Percentiles rank a stretch among this genome's conserved stretches.
phyloP scores from a whole-genome alignment of 37 sponge, comb jelly and placozoan genomes.

The Theonella swinhoei region DNA sequence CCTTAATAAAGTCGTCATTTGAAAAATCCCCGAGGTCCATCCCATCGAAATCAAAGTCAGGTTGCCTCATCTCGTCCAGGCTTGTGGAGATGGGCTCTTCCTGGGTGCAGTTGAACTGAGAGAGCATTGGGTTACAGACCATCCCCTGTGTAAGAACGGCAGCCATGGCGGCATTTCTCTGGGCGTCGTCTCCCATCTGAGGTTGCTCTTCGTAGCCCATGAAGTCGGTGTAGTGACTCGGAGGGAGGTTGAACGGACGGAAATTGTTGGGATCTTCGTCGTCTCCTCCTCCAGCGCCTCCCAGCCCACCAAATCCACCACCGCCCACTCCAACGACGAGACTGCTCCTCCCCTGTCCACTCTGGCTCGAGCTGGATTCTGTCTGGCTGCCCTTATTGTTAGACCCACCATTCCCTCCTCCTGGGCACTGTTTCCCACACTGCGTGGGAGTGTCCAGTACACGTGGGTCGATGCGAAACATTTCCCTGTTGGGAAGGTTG shows the following conservation, averaged over 20 bases:
- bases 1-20: too few relatives aligned
- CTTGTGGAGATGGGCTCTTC: background rate
- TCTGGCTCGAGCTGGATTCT: background rate
- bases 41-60: background rate
- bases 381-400: background rate
- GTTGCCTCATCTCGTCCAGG: background rate
- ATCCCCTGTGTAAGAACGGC: background rate
- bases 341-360: constrained; percentile 6
- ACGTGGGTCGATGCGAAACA: background rate
- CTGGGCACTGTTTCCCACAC: background rate
- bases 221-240: constrained; percentile 7
- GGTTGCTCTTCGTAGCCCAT: background rate
- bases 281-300: constrained; percentile 5
- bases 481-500: background rate
- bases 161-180: background rate
- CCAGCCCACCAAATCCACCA: constrained; percentile 7
- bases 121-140: background rate
- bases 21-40: background rate
- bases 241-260: background rate
- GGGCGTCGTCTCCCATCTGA: background rate
- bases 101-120: background rate
- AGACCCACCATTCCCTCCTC: background rate
- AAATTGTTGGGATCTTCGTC: constrained; percentile 13
- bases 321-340: background rate
- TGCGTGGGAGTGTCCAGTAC: background rate